Percentiles rank a stretch among this genome's conserved stretches.
Evolutionary conservation across 2,888 invertebrate species (phyloP).

Genomic region (Melieria picta): DNA sequence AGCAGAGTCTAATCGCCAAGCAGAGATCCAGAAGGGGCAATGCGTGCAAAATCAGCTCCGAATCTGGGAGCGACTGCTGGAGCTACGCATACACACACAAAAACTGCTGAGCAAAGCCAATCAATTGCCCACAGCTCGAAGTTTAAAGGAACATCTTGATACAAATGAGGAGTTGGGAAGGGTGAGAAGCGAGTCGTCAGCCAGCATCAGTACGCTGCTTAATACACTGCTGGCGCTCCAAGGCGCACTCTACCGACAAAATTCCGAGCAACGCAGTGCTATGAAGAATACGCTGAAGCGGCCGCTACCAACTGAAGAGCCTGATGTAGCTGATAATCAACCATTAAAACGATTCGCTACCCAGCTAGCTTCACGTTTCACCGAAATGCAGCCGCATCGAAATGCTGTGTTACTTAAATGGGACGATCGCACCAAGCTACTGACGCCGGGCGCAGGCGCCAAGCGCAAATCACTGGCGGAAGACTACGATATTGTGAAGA

Average conservation of each 20-base stretch:
- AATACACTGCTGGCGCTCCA: slow-evolving; percentile 74
- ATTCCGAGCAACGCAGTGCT: slow-evolving; percentile 74
- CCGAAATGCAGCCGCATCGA: slow-evolving; percentile 75
- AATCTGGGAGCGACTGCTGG: slow-evolving; percentile 87
- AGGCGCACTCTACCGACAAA: slow-evolving; percentile 70
- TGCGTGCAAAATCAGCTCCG: slow-evolving; percentile 77
- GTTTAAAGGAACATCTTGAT: slow-evolving; percentile 65
- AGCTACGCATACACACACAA: slow-evolving; percentile 88
- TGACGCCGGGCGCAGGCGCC: slow-evolving; percentile 73
- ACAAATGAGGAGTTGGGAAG: slow-evolving; percentile 69
- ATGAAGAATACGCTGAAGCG: slow-evolving; percentile 57
- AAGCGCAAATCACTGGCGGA: slow-evolving; percentile 67
- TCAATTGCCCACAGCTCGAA: slow-evolving; percentile 76
- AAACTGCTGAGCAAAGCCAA: slow-evolving; percentile 81
- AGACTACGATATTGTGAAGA: slow-evolving; percentile 69
- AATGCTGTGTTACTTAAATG: slow-evolving; percentile 89
- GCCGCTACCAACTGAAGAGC: slow-evolving; percentile 34
- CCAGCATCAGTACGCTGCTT: slow-evolving; percentile 71
- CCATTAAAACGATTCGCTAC: slow-evolving; percentile 62
- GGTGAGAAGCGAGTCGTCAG: slow-evolving; percentile 68
- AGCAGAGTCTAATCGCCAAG: slow-evolving; percentile 64
- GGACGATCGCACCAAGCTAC: slow-evolving; percentile 90
- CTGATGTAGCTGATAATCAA: not conserved
- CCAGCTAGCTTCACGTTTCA: slow-evolving; percentile 70
- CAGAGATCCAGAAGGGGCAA: slow-evolving; percentile 72